These are phyloP conservation scores for Etheostoma nigrum DNA, from an alignment of 2,797 vertebrate genomes.

Conservation along the genomic window DNA sequence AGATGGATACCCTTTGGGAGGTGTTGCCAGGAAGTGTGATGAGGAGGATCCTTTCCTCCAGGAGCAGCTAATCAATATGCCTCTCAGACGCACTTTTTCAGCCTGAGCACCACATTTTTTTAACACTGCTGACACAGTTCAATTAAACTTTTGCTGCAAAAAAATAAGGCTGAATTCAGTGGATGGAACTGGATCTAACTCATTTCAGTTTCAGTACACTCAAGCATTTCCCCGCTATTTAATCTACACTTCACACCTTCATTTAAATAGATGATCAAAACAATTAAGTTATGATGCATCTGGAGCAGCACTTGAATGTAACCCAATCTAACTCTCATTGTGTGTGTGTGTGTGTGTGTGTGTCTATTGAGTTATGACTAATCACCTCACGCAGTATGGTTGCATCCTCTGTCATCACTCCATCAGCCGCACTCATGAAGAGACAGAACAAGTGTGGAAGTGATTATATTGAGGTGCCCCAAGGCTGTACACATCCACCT, in stretches of 20 bases:
- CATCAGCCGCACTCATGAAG: constrained; percentile 48
- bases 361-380: constrained; percentile 46
- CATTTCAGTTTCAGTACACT: constrained; percentile 56
- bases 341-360: neutral
- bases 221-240: constrained; percentile 46
- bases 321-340: constrained; percentile 24
- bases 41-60: constrained; percentile 67
- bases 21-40: constrained; percentile 71
- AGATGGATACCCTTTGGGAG: constrained; percentile 71
- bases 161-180: constrained; percentile 38
- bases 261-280: constrained; percentile 50
- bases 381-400: constrained; percentile 17
- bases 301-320: constrained; percentile 26
- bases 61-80: constrained; percentile 76
- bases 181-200: constrained; percentile 38
- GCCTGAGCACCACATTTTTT: constrained; percentile 54
- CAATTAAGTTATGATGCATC: constrained; percentile 42
- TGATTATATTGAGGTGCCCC: constrained; percentile 67
- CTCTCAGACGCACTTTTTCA: constrained; percentile 67
- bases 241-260: constrained; percentile 48
- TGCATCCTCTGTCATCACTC: constrained; percentile 66
- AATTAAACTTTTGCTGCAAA: constrained; percentile 63
- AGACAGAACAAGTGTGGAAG: constrained; percentile 67
- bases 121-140: constrained; percentile 71
- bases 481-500: constrained; percentile 59